Evolutionary conservation across 2,113 vertebrate genomes (phyloP).

Genomic region (Haemorhous mexicanus): DNA sequence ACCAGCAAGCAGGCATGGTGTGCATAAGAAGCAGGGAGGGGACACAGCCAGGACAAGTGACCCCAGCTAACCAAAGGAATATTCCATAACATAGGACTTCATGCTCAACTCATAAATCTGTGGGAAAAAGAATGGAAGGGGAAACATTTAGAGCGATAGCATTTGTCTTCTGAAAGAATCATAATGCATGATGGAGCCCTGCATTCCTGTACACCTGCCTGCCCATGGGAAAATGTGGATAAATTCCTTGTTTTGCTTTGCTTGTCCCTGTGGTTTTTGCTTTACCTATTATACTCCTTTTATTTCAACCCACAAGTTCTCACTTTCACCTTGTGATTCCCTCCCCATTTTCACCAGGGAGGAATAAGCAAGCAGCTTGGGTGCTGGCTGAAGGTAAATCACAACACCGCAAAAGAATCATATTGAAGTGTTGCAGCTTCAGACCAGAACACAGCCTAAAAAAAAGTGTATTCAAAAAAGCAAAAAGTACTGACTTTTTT

Average conservation of each 20-base stretch:
- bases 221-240: not conserved
- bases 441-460: not conserved
- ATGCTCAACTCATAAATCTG: not conserved
- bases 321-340: not conserved
- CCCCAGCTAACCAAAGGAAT: not conserved
- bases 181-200: not conserved
- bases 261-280: not conserved
- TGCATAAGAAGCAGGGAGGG: not conserved
- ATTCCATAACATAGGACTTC: not conserved
- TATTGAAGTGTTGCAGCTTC: not conserved
- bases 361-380: not conserved
- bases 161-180: not conserved
- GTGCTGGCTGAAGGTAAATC: not conserved
- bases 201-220: not conserved
- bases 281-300: not conserved
- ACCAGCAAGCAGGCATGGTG: not conserved
- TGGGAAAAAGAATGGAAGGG: not conserved
- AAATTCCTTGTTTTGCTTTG: not conserved
- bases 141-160: rapidly evolving
- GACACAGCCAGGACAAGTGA: not conserved
- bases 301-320: not conserved
- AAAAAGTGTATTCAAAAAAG: not conserved
- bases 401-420: not conserved
- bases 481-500: not conserved
- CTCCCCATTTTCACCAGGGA: not conserved